Conservation (phyloP, 2,797 vertebrate species). For the Cossypha heuglini region DNA sequence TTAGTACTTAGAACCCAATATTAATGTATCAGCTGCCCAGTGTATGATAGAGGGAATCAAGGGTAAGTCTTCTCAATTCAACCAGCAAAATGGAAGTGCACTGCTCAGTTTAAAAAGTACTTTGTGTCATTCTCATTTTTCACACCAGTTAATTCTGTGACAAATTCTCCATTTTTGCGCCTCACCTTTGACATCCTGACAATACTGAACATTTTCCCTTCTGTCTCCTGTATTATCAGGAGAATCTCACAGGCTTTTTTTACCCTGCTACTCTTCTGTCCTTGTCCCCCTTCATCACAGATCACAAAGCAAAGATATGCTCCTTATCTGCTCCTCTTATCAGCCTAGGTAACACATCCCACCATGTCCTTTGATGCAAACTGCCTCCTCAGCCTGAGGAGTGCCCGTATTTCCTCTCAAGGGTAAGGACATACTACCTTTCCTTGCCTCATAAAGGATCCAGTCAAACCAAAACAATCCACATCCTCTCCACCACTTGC, state of each 20-base stretch:
- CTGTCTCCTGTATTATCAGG: background rate
- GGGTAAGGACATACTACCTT: accelerated
- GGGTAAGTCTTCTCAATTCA: background rate
- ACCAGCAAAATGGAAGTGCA: background rate
- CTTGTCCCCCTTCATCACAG: background rate
- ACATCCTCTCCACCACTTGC: background rate
- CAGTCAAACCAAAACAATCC: background rate
- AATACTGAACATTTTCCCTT: background rate
- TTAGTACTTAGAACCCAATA: background rate
- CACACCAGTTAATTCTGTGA: background rate
- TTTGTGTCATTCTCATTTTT: background rate
- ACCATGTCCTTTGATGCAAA: background rate
- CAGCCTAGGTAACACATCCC: background rate
- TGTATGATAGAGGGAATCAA: background rate
- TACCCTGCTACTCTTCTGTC: background rate
- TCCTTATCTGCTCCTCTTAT: background rate
- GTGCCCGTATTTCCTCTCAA: background rate
- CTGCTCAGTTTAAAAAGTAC: background rate
- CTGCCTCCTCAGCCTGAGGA: background rate
- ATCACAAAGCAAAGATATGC: background rate
- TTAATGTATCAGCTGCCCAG: background rate
- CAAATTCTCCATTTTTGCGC: background rate
- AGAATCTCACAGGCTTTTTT: background rate
- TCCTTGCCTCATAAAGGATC: background rate
- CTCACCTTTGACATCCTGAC: background rate